Conservation (phyloP, 2,888 invertebrate genomes). For the Ormyrus rosae region DNA sequence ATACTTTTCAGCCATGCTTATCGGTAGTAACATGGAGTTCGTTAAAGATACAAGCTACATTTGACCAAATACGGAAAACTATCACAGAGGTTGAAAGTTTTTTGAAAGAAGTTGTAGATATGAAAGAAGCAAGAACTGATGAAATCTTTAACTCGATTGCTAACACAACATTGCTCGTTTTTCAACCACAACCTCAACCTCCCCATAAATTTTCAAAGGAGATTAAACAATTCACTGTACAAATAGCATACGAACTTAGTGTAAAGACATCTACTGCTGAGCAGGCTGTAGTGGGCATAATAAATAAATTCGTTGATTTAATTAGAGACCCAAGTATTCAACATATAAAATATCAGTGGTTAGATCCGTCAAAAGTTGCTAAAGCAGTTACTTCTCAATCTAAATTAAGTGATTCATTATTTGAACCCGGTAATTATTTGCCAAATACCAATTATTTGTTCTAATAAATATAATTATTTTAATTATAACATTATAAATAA, state of each 20-base stretch:
- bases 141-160: constrained; percentile 82
- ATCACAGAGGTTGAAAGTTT: constrained; percentile 82
- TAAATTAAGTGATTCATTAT: constrained; percentile 74
- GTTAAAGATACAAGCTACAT: constrained; percentile 82
- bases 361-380: constrained; percentile 80
- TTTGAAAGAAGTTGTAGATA: constrained; percentile 83
- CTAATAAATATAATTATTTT: constrained; percentile 1
- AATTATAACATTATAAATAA: not conserved
- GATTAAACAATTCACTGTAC: constrained; percentile 79
- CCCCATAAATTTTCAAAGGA: constrained; percentile 81
- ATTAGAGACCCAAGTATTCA: constrained; percentile 79
- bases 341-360: constrained; percentile 81
- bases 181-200: constrained; percentile 81
- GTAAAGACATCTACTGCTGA: constrained; percentile 83
- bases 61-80: constrained; percentile 78
- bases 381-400: constrained; percentile 81
- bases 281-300: constrained; percentile 85
- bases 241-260: constrained; percentile 78
- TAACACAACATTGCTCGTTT: constrained; percentile 80
- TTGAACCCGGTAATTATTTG: constrained; percentile 78
- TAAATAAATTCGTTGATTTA: constrained; percentile 85
- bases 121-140: constrained; percentile 86
- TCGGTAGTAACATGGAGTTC: constrained; percentile 90
- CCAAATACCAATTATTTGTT: not conserved
- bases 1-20: constrained; percentile 85